These are phyloP conservation scores for Cariama cristata DNA, from an alignment of 2,113 vertebrate genomes.

Conservation along the genomic window DNA sequence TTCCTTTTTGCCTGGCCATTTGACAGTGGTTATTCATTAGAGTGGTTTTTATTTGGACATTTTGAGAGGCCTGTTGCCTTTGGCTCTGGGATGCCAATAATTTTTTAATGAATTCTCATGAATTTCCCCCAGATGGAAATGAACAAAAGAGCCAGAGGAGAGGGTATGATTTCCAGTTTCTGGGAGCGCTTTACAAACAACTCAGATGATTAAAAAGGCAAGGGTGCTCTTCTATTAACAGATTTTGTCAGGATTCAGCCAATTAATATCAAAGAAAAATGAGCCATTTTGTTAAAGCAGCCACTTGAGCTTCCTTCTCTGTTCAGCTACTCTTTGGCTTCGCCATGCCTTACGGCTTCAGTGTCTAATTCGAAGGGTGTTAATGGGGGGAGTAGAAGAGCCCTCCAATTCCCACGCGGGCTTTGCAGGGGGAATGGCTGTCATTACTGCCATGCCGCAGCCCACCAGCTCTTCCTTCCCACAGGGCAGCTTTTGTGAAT, in stretches of 20 bases:
- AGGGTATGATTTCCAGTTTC: not conserved
- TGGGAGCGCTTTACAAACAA: not conserved
- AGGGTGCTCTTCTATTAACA: conserved; percentile 25
- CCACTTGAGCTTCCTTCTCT: not conserved
- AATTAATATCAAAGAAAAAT: conserved; percentile 32
- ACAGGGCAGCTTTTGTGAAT: not conserved
- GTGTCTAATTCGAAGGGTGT: not conserved
- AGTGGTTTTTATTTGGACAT: not conserved
- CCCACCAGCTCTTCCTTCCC: not conserved
- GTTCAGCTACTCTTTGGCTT: not conserved
- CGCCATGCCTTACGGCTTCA: not conserved
- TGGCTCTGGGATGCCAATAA: not conserved
- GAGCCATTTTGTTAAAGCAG: not conserved
- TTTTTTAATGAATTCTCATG: not conserved
- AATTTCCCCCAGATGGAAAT: not conserved
- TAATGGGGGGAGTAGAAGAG: not conserved
- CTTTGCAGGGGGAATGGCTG: not conserved
- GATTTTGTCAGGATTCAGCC: conserved; percentile 13
- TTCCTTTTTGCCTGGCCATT: not conserved
- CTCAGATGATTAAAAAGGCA: conserved; percentile 13
- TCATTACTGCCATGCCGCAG: not conserved
- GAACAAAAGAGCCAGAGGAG: not conserved
- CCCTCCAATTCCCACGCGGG: not conserved
- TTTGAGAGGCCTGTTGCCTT: not conserved
- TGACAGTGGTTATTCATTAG: not conserved